Conservation (phyloP, 2,797 vertebrate species). For the Gymnothorax javanicus region DNA sequence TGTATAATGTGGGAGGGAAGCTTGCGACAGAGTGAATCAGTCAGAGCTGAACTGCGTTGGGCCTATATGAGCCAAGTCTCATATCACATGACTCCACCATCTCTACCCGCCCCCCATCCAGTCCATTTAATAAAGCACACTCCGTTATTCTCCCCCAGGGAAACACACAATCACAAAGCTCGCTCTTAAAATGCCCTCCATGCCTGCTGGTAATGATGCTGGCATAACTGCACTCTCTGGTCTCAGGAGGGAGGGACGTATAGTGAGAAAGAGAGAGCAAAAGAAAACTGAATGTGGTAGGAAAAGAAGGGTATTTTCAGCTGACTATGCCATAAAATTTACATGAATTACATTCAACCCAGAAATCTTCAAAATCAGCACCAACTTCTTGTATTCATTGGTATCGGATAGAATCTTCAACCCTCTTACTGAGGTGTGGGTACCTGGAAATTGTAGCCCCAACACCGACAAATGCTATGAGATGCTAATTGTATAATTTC, state of each 20-base stretch:
- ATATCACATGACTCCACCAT: too few species aligned
- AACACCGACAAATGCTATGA: background rate
- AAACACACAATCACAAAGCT: background rate
- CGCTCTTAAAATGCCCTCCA: background rate
- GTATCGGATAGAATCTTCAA: background rate
- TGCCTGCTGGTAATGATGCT: slow-evolving; percentile 2
- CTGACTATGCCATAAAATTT: background rate
- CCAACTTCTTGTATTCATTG: background rate
- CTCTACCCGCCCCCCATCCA: background rate
- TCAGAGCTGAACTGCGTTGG: too few species aligned
- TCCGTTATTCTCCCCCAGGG: background rate
- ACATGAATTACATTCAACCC: background rate
- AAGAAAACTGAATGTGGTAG: background rate
- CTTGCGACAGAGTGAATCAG: too few species aligned
- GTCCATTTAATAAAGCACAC: background rate
- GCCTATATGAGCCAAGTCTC: background rate
- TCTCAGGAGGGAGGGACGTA: background rate
- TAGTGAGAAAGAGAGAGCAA: background rate
- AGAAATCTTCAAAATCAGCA: background rate
- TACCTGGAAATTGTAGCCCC: too few species aligned
- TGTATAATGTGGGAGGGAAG: too few species aligned
- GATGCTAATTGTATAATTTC: background rate
- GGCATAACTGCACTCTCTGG: background rate
- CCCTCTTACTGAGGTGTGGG: too few species aligned
- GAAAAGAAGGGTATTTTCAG: background rate